Conservation (phyloP, 2,113 vertebrate species). For the Gobio gobio region DNA sequence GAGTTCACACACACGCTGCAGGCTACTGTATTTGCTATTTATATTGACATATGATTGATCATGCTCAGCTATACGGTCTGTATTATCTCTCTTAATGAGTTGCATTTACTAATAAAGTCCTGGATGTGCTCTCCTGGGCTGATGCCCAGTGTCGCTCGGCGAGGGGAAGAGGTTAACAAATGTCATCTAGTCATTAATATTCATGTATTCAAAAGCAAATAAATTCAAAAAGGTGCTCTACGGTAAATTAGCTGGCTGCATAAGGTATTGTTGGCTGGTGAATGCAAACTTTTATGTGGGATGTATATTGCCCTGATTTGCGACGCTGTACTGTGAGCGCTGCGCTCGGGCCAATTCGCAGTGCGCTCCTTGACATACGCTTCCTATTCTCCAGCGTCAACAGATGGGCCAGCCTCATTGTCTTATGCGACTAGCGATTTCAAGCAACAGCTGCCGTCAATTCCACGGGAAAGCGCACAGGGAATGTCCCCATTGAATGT, state of each 20-base stretch:
- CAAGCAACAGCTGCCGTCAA: conserved; percentile 93
- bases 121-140: not conserved
- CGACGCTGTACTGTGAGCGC: conserved; percentile 82
- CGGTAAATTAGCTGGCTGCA: conserved; percentile 82
- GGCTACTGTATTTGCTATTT: not conserved
- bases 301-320: conserved; percentile 89
- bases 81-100: not conserved
- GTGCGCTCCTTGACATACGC: conserved; percentile 93
- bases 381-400: conserved; percentile 87
- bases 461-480: conserved; percentile 75
- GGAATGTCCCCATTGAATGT: conserved; percentile 67
- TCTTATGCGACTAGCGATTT: conserved; percentile 84
- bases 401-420: conserved; percentile 91
- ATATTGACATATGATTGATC: conserved; percentile 4
- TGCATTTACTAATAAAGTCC: not conserved
- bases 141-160: not conserved
- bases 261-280: conserved; percentile 85
- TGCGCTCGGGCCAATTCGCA: conserved; percentile 79
- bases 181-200: conserved; percentile 77
- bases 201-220: conserved; percentile 80
- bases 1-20: not conserved
- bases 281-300: conserved; percentile 92
- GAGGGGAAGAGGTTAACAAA: conserved; percentile 71
- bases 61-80: not conserved
- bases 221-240: conserved; percentile 82